Evolutionary conservation across 92 coral and sea anemone species (phyloP).

Genomic region (Bergia sp.): DNA sequence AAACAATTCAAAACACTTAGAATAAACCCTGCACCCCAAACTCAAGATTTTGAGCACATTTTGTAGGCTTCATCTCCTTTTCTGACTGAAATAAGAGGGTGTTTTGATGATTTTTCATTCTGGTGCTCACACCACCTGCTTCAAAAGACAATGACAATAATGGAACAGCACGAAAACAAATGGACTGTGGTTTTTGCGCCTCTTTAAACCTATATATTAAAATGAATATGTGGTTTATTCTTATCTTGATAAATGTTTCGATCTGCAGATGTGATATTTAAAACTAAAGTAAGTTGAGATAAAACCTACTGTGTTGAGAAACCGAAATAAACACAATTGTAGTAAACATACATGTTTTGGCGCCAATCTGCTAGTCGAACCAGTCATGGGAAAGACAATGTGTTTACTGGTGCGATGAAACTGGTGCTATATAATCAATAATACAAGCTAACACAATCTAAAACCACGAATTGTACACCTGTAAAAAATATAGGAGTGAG

Average conservation of each 20-base stretch:
- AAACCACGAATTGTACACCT: too few relatives aligned
- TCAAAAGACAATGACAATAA: background rate
- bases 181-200: background rate
- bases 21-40: background rate
- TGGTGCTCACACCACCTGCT: conserved; percentile 29
- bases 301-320: background rate
- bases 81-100: background rate
- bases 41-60: background rate
- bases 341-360: too few relatives aligned
- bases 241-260: background rate
- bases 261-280: background rate
- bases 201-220: background rate
- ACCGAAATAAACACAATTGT: too few relatives aligned
- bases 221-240: background rate
- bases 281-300: background rate
- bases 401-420: conserved; percentile 6
- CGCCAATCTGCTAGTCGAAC: too few relatives aligned
- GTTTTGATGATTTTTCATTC: conserved; percentile 11
- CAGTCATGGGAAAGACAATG: background rate
- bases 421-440: background rate
- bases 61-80: background rate
- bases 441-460: too few relatives aligned
- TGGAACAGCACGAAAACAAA: conserved; percentile 8
- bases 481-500: too few relatives aligned
- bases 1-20: too few relatives aligned